Conservation (phyloP, 2,113 vertebrate species). For the Balaeniceps rex region DNA sequence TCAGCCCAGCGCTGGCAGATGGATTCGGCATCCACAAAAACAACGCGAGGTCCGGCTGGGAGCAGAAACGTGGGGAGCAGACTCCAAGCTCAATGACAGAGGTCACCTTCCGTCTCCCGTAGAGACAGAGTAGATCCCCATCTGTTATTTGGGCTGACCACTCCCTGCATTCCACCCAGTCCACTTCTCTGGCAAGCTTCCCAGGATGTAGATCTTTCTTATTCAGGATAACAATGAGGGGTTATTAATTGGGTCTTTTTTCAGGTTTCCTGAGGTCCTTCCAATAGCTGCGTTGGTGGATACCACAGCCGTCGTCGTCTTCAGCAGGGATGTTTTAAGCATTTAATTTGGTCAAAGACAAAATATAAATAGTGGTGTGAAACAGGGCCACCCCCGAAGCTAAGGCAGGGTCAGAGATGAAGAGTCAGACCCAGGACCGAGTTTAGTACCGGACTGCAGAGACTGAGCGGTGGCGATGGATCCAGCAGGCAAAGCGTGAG, state of each 20-base stretch:
- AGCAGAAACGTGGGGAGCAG: conserved; percentile 27
- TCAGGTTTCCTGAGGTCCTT: conserved; percentile 55
- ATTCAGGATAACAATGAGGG: conserved; percentile 60
- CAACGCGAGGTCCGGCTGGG: neutral
- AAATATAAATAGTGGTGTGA: neutral
- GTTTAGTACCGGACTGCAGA: neutral
- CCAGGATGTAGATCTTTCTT: conserved; percentile 61
- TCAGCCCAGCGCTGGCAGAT: neutral
- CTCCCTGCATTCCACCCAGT: conserved; percentile 64
- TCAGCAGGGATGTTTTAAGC: neutral
- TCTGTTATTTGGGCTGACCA: conserved; percentile 68
- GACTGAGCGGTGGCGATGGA: neutral
- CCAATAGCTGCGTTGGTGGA: neutral
- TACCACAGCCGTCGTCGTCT: neutral
- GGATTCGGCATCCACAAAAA: conserved; percentile 12
- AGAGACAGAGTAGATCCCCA: conserved; percentile 66
- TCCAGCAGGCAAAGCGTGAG: neutral
- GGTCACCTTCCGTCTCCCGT: conserved; percentile 66
- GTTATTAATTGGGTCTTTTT: conserved; percentile 58
- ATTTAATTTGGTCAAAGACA: neutral
- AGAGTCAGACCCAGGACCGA: neutral
- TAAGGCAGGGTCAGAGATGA: neutral
- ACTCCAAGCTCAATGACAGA: conserved; percentile 50
- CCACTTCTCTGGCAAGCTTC: conserved; percentile 50
- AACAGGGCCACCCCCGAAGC: neutral